Evolutionary conservation across 2,888 invertebrate species (phyloP), one percentile per base, ranked within the genome.

Genomic region (Cerastis leucographa): DNA sequence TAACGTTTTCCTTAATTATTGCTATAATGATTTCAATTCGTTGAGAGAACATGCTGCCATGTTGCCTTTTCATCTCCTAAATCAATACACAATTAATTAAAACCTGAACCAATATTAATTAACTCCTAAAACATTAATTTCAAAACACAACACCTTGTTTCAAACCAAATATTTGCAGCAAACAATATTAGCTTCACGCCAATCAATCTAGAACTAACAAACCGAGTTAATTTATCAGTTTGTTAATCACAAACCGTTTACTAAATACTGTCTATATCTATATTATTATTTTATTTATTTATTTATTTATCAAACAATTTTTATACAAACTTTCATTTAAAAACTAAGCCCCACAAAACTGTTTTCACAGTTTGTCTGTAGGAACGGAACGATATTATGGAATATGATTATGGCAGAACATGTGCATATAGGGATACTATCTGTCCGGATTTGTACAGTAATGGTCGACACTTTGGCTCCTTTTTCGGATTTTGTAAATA

Each of bases 141-240:
- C 17, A 11, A 68, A 62, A 74, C 62, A 71, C 9, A 71, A 46
- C 54, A 65, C 35, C 49, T 80, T 54, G 67, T 84, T 56, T 40
- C 19, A 54, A 62, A 2, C 44, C 17, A 74, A 82, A 84, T 72
- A 71, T 74, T 78, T 71, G 65, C 61, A 14, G 29, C 56, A 64
- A 81, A 84, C 71, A 68, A 61, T 61, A 78, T 81, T 68, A 75
- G 29, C 64, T 61, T 66, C 29, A 17, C 35, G 69, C 76, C 80
- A 83, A 83, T 83, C 84, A 84, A 64, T 84, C 51, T 67, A 76
- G 71, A 80, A 59, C 72, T 59, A 80, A 80, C 84, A 83, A 73
- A 70, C 62, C 22, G 35, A 67, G 69, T 62, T 76, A 72, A 80
- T 84, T 80, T 70, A 68, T 70, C 68, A 72, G 51, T 71, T 80